Conservation (phyloP, 2,797 vertebrate genomes). For the Meriones psammophilus region DNA sequence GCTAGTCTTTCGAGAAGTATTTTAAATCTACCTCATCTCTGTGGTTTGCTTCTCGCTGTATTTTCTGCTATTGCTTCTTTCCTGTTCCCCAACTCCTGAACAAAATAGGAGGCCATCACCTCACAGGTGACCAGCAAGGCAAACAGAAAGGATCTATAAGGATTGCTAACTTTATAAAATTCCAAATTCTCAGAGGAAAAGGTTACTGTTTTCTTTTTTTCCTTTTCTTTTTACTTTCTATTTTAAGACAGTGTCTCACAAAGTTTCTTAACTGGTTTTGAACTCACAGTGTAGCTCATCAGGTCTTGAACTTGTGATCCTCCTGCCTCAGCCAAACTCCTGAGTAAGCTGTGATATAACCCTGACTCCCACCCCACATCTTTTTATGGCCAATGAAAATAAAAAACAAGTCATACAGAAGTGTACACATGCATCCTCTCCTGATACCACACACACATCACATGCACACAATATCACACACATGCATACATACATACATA, state of each 20-base stretch:
- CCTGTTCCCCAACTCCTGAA: background rate
- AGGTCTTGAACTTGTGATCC: background rate
- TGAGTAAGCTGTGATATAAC: background rate
- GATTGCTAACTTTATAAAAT: slow-evolving; percentile 45
- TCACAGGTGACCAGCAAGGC: background rate
- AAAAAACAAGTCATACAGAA: background rate
- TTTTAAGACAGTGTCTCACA: background rate
- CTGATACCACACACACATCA: background rate
- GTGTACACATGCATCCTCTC: background rate
- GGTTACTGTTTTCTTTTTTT: background rate
- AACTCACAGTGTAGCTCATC: background rate
- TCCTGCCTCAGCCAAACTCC: background rate
- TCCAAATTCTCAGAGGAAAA: background rate
- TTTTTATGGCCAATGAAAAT: background rate
- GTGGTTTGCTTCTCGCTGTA: background rate
- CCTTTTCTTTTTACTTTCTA: background rate
- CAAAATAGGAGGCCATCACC: background rate
- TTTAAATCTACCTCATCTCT: slow-evolving; percentile 47
- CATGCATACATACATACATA: background rate
- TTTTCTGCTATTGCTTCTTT: slow-evolving; percentile 36
- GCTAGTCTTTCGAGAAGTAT: slow-evolving; percentile 51
- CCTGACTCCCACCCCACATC: background rate
- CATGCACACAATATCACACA: background rate
- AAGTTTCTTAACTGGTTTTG: background rate
- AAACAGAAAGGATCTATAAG: background rate